A percentile compares a stretch with the other conserved stretches of the same genome.
phyloP scores from a whole-genome alignment of 2,888 invertebrate species.

The Clunio marinus region DNA sequence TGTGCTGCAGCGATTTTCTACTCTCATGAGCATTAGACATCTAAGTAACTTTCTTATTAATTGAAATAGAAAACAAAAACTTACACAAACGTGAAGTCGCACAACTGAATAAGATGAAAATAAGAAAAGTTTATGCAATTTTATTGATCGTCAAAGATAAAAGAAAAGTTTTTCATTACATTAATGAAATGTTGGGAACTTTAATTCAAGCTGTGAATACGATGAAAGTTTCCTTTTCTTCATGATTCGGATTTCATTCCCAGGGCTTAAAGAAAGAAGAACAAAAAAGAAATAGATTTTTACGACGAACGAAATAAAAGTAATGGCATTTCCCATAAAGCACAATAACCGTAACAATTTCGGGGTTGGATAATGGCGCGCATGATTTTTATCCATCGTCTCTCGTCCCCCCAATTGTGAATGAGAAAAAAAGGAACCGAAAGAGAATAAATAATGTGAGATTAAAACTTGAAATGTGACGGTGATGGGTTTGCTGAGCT shows the following conservation, averaged over 20 bases:
- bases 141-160: too few relatives aligned
- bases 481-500: not conserved
- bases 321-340: conserved; percentile 38
- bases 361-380: conserved; percentile 34
- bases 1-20: not conserved
- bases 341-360: conserved; percentile 36
- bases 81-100: too few relatives aligned
- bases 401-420: not conserved
- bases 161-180: too few relatives aligned
- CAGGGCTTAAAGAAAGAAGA: conserved; percentile 2
- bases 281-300: conserved; percentile 31
- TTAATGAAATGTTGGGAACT: too few relatives aligned
- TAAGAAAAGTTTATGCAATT: too few relatives aligned
- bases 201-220: too few relatives aligned
- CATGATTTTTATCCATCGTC: conserved; percentile 23
- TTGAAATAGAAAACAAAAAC: not conserved
- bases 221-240: too few relatives aligned
- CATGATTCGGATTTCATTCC: too few relatives aligned
- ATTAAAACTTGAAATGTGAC: conserved; percentile 12
- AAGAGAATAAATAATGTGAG: conserved; percentile 24
- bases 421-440: not conserved
- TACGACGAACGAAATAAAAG: conserved; percentile 34
- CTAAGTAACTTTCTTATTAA: not conserved
- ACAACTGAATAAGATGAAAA: too few relatives aligned
- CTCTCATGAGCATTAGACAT: not conserved